phyloP scores from a whole-genome alignment of 2,797 vertebrate genomes.

The Pachyuromys duprasi region DNA sequence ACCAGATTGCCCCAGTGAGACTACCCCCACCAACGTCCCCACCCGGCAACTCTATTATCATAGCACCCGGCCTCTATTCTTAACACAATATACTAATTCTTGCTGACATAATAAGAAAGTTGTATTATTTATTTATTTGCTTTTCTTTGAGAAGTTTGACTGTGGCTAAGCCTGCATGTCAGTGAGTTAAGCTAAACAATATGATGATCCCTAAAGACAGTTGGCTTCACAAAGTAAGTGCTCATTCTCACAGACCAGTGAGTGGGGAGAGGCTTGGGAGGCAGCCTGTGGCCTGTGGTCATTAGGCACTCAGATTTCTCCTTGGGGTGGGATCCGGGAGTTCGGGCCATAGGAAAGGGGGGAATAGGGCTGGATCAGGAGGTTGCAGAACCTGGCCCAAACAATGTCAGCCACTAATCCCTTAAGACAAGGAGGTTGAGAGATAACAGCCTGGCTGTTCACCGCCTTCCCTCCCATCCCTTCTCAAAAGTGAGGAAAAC shows the following conservation, averaged over 20 bases:
- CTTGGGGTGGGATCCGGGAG: neutral
- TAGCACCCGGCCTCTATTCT: neutral
- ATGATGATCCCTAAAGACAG: neutral
- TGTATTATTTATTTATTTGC: neutral
- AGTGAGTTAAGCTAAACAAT: neutral
- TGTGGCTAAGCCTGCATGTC: neutral
- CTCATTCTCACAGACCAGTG: neutral
- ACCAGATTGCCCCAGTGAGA: neutral
- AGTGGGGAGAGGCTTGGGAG: no score
- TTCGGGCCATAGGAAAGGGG: neutral
- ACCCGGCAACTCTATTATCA: neutral
- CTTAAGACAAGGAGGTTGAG: neutral
- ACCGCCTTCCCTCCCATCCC: neutral
- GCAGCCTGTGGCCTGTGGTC: neutral
- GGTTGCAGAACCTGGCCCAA: neutral
- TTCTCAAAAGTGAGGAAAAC: neutral
- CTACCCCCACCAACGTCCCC: neutral
- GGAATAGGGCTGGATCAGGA: neutral
- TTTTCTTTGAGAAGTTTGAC: conserved; percentile 1
- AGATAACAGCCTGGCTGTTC: neutral
- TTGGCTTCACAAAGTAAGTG: neutral
- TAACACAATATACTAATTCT: neutral
- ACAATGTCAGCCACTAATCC: no score
- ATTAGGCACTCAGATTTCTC: neutral
- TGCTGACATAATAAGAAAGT: neutral